A percentile compares a stretch with the other conserved stretches of the same genome.
phyloP scores from a whole-genome alignment of 2,888 invertebrate genomes.

The Nephrotoma flavescens region DNA sequence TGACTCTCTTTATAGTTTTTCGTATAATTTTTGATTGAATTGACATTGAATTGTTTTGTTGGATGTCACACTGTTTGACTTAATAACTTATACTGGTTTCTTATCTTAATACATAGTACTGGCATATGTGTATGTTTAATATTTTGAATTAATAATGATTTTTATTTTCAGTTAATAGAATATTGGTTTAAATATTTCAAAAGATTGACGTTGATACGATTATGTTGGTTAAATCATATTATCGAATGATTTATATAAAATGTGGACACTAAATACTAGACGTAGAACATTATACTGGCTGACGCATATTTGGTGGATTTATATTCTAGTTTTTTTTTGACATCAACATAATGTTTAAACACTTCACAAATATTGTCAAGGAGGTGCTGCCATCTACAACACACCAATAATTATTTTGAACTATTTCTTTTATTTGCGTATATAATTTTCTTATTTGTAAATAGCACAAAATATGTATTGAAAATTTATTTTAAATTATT shows the following conservation, averaged over 20 bases:
- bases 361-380: not conserved
- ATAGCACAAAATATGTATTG: no score
- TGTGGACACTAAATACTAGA: not conserved
- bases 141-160: not conserved
- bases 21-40: not conserved
- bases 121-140: not conserved
- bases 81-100: not conserved
- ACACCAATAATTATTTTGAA: no score
- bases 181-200: not conserved
- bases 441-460: no score
- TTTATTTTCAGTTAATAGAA: not conserved
- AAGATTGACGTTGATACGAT: not conserved
- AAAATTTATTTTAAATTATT: no score
- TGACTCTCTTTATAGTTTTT: not conserved
- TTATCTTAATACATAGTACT: not conserved
- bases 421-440: no score
- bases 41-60: not conserved
- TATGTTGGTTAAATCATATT: not conserved
- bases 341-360: not conserved
- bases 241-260: not conserved
- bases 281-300: not conserved
- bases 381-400: not conserved
- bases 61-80: not conserved
- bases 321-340: no score
- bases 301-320: not conserved